These are phyloP conservation scores for Agonopterix subpropinquella DNA, from an alignment of 2,888 invertebrate species.

Conservation along the genomic window DNA sequence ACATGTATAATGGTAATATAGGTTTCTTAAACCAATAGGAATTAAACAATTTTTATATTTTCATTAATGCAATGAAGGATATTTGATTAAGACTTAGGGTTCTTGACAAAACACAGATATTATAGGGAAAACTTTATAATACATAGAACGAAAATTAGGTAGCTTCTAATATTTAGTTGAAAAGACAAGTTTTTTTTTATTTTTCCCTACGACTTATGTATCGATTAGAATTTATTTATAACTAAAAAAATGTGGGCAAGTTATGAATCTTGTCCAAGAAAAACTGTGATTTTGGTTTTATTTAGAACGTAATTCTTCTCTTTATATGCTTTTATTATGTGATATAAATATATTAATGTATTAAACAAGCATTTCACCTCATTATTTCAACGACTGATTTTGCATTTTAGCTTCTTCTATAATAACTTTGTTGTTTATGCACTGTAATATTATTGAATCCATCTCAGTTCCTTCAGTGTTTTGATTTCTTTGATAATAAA, in stretches of 20 bases:
- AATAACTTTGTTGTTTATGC: background rate
- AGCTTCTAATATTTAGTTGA: conserved; percentile 53
- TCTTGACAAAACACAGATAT: conserved; percentile 35
- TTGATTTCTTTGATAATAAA: too few relatives aligned
- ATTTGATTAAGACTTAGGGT: conserved; percentile 61
- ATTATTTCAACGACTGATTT: conserved; percentile 43
- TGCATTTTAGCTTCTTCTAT: conserved; percentile 36
- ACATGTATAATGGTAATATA: conserved; percentile 63
- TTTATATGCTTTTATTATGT: conserved; percentile 66
- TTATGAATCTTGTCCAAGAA: conserved; percentile 62
- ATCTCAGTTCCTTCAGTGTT: too few relatives aligned
- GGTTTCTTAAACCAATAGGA: conserved; percentile 71
- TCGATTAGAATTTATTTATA: conserved; percentile 65
- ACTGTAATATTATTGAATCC: background rate
- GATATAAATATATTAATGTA: conserved; percentile 55
- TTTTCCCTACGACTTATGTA: conserved; percentile 47
- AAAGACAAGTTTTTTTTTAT: conserved; percentile 58
- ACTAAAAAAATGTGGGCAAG: conserved; percentile 58
- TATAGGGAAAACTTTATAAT: conserved; percentile 48
- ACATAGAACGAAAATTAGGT: conserved; percentile 44
- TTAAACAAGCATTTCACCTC: conserved; percentile 38
- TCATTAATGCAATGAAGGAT: conserved; percentile 68
- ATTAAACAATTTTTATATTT: conserved; percentile 70
- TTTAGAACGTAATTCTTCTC: conserved; percentile 61
- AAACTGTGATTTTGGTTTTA: conserved; percentile 75